Conservation (phyloP, 2,113 vertebrate genomes). For the Willisornis vidua region DNA sequence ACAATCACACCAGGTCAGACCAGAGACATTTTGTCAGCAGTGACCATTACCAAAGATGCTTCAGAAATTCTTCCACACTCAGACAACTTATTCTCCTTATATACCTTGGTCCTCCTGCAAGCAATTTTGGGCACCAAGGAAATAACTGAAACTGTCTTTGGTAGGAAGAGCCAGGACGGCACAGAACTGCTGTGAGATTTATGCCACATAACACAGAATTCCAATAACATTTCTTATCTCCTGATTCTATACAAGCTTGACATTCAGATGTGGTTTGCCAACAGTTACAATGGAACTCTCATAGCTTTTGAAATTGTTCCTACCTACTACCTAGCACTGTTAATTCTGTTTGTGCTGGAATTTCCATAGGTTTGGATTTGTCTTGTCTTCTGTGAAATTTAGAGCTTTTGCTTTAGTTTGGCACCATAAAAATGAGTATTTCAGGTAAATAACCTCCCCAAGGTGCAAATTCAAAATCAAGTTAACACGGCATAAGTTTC, state of each 20-base stretch:
- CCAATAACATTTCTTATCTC: neutral
- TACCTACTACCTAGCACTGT: neutral
- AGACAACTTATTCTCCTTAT: neutral
- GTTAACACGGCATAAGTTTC: neutral
- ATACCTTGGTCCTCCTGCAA: neutral
- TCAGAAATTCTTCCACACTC: neutral
- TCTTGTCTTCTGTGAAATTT: neutral
- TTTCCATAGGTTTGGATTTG: neutral
- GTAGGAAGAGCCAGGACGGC: neutral
- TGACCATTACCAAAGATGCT: neutral
- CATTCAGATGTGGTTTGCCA: neutral
- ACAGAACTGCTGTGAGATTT: neutral
- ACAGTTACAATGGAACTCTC: neutral
- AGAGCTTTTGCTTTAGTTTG: neutral
- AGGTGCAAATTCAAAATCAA: neutral
- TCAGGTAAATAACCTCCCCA: neutral
- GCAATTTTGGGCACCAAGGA: neutral
- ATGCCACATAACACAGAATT: neutral
- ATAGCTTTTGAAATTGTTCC: neutral
- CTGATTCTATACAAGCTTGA: neutral
- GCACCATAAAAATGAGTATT: neutral
- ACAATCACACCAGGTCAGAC: neutral
- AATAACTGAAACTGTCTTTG: neutral
- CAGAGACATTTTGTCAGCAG: neutral
- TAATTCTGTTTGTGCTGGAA: neutral